phyloP scores from a whole-genome alignment of 2,113 vertebrate species.

The Butorides virescens region DNA sequence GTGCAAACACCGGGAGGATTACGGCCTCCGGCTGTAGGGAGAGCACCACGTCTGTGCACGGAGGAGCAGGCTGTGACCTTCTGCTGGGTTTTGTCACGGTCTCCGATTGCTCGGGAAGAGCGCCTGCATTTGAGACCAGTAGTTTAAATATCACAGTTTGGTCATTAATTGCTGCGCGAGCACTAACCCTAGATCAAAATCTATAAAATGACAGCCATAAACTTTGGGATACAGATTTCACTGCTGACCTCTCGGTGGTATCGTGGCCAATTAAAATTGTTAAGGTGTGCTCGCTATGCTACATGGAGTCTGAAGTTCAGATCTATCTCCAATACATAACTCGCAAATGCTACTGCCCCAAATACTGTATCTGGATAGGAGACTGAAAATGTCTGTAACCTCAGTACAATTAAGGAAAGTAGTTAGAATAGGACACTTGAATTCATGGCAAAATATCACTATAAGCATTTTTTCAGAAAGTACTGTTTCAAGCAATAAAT shows the following conservation, averaged over 20 bases:
- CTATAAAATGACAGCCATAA: constrained; percentile 23
- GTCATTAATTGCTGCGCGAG: neutral
- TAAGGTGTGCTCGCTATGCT: neutral
- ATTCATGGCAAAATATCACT: neutral
- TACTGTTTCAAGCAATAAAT: neutral
- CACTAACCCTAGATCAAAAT: constrained; percentile 4
- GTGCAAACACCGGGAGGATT: neutral
- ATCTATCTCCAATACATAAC: neutral
- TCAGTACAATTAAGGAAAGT: neutral
- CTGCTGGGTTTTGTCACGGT: neutral
- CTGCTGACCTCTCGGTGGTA: neutral
- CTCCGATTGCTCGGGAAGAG: neutral
- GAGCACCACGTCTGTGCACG: rapidly evolving
- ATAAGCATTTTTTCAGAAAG: neutral
- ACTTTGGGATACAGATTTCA: neutral
- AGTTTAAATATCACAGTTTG: constrained; percentile 37
- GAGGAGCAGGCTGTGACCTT: neutral
- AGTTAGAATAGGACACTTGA: neutral
- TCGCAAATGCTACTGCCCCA: neutral
- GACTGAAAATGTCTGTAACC: neutral
- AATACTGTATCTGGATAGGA: neutral
- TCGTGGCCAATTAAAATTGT: neutral
- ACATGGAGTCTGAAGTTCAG: neutral
- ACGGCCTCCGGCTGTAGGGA: neutral
- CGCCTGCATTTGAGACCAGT: neutral